Base-by-base conservation (phyloP, 1,140 invertebrate species). In the Ectropis grisescens region DNA sequence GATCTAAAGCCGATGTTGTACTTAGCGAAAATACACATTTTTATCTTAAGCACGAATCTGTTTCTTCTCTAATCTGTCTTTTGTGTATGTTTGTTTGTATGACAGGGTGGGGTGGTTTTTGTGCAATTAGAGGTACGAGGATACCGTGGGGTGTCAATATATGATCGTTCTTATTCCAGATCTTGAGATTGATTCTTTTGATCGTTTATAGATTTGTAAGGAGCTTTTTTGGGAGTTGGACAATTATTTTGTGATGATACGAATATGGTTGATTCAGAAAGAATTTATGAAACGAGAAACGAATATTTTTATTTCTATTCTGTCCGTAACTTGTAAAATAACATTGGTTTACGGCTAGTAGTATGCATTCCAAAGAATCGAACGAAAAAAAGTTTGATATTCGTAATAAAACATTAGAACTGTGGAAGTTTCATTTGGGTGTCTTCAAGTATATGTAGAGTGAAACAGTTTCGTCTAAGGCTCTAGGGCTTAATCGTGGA, bases 1-100 rank as follows among this genome's bases (percentile, higher is more conserved):
- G 42, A 75, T 76, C 71, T 74, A 58, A 79, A 79, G 58, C 70
- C 56, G 37, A 37, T 22, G 50, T 47, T 53, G 59, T 57, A 72
- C 62, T 72, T 67, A 68, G 61, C 60, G 53, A 67, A 70, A 70
- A 67, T 69, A 66, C 60, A 61, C 57, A 68, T 61, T 78, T 75
- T 78, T 75, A 79, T 79, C 74, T 75, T 62, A 79, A 79, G 74
- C 75, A 64, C 71, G 70, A n/a, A 79, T 79, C 74, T 38, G 50
- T 57, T 64, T 71, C 60, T 59, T 66, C 68, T 47, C 67, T 79
- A 75, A 79, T 79, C 74, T 74, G 65, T 45, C 47, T 47, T 66
- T 78, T 78, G 67, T 76, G 48, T 71, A 30, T 68, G 62, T 75
- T 65, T 75, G 67, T 70, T 68, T 65, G 55, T 60, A 58, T 58